phyloP scores from a whole-genome alignment of 2,797 vertebrate genomes.

The Falco concolor region DNA sequence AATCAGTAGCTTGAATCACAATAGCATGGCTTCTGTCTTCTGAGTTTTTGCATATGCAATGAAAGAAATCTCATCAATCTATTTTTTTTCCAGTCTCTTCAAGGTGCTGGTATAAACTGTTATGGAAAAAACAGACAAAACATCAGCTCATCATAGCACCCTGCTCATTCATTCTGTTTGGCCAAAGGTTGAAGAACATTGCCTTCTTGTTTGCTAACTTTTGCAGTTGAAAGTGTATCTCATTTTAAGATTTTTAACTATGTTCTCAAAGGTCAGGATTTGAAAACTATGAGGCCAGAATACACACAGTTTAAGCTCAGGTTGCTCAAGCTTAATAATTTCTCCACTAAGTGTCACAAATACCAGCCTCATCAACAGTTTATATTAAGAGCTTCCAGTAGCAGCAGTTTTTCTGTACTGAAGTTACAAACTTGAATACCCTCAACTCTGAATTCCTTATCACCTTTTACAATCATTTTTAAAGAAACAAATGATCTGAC shows the following conservation, averaged over 20 bases:
- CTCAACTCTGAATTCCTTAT: not conserved
- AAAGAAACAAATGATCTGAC: not conserved
- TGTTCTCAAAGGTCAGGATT: not conserved
- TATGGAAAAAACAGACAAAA: not conserved
- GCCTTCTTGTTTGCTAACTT: not conserved
- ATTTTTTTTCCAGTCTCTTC: not conserved
- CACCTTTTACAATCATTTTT: not conserved
- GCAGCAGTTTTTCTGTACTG: not conserved
- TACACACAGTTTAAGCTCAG: not conserved
- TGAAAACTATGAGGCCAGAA: not conserved
- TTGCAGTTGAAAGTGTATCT: not conserved
- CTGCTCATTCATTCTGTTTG: not conserved
- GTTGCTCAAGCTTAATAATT: not conserved
- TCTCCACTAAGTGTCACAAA: not conserved
- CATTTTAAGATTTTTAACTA: not conserved
- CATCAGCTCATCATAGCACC: not conserved
- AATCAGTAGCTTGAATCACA: not conserved
- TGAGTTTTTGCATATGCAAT: not conserved
- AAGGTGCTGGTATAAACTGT: not conserved
- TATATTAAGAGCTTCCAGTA: not conserved
- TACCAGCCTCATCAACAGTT: not conserved
- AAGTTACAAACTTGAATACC: not conserved
- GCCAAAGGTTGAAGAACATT: not conserved
- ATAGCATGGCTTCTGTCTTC: not conserved
- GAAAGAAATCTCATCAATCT: not conserved